These are phyloP conservation scores for Otocyon megalotis DNA, from an alignment of 2,113 vertebrate species.

Conservation along the genomic window DNA sequence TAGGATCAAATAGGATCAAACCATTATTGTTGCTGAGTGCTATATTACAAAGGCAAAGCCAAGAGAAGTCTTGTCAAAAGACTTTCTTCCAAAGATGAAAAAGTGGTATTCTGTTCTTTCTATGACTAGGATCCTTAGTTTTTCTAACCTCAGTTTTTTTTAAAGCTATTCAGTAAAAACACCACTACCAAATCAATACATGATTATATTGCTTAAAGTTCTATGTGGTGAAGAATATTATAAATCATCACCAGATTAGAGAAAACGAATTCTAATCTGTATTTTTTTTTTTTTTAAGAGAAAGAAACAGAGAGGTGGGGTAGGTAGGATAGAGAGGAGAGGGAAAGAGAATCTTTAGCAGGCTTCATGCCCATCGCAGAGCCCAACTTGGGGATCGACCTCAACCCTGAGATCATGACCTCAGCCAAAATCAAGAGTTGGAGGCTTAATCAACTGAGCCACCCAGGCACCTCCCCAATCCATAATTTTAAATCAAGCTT, in stretches of 20 bases:
- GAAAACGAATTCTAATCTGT: neutral
- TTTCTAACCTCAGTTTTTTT: constrained; percentile 21
- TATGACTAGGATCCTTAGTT: neutral
- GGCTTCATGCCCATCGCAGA: neutral
- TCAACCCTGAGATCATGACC: no score
- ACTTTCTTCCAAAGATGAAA: constrained; percentile 2
- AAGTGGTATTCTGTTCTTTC: neutral
- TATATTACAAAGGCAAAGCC: neutral
- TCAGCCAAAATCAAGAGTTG: no score
- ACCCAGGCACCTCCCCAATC: no score
- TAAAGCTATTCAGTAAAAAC: constrained; percentile 6
- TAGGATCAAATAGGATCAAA: constrained; percentile 42
- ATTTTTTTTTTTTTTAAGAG: neutral
- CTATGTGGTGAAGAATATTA: neutral
- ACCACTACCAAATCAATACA: neutral
- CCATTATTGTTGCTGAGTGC: neutral
- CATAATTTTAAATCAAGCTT: constrained; percentile 36
- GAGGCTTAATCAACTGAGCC: no score
- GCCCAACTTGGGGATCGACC: neutral
- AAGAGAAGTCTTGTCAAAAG: constrained; percentile 21
- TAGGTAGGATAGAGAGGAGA: neutral
- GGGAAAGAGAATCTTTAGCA: neutral
- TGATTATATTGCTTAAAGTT: constrained; percentile 13
- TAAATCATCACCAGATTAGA: constrained; percentile 22
- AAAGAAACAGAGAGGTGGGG: neutral